These are phyloP conservation scores for Lepus timidus DNA, from an alignment of 2,113 vertebrate species.

Conservation along the genomic window DNA sequence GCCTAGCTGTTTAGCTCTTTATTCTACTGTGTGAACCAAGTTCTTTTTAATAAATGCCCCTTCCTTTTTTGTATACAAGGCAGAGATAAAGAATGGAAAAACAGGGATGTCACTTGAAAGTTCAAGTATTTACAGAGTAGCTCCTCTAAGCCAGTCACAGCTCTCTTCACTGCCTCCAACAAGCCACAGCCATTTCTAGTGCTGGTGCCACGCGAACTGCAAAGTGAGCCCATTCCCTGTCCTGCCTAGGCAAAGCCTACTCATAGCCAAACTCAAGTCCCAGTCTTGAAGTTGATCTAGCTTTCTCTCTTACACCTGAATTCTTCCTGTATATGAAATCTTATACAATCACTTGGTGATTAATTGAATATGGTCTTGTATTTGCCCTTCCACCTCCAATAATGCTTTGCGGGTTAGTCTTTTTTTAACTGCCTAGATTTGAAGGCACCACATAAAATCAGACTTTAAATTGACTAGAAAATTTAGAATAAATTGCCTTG, in stretches of 20 bases:
- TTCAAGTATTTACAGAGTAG: not conserved
- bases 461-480: conserved; percentile 45
- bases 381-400: not conserved
- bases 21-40: not conserved
- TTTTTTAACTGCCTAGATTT: not conserved
- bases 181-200: not conserved
- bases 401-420: not conserved
- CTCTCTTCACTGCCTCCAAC: not conserved
- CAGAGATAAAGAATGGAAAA: conserved; percentile 30
- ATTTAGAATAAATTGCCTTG: not conserved
- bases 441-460: conserved; percentile 36
- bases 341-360: conserved; percentile 9
- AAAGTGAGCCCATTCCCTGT: not conserved
- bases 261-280: not conserved
- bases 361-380: not conserved
- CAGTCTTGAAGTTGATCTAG: not conserved
- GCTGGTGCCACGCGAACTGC: not conserved
- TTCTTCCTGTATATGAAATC: conserved; percentile 41
- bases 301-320: conserved; percentile 26
- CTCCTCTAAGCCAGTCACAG: not conserved
- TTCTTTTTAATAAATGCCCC: not conserved
- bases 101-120: not conserved
- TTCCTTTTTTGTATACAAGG: not conserved
- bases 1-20: not conserved
- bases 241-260: not conserved